phyloP scores from a whole-genome alignment of 2,888 invertebrate genomes.

The Autographa gamma region DNA sequence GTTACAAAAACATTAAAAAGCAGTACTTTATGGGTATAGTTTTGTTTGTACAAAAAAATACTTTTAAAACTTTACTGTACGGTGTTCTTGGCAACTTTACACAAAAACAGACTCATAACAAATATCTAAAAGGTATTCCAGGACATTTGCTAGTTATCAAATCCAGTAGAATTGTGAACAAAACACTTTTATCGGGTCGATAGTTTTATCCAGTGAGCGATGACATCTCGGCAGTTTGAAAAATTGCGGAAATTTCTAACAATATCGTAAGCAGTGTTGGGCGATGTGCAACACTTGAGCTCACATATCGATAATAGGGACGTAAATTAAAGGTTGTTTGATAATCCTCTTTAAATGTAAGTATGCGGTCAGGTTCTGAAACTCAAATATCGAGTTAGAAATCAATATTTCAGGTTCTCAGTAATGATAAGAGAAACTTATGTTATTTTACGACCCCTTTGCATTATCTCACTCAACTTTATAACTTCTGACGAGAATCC shows the following conservation, averaged over 20 bases:
- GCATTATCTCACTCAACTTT: constrained; percentile 42
- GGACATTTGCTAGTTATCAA: not conserved
- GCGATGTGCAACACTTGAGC: constrained; percentile 17
- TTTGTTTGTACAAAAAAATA: too few species aligned
- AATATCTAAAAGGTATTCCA: not conserved
- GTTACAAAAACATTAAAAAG: not conserved
- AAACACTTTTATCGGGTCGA: constrained; percentile 30
- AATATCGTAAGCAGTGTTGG: constrained; percentile 50
- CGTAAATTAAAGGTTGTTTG: not conserved
- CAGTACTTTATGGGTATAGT: not conserved
- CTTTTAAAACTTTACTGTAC: too few species aligned
- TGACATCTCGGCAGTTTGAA: constrained; percentile 58
- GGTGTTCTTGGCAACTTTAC: not conserved
- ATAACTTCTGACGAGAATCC: constrained; percentile 46
- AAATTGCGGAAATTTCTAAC: constrained; percentile 62
- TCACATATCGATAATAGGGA: constrained; percentile 26
- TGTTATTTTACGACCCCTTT: constrained; percentile 34
- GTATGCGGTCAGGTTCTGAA: not conserved
- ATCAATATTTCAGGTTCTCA: not conserved
- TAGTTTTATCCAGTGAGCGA: constrained; percentile 47
- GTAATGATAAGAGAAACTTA: constrained; percentile 15
- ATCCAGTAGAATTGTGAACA: constrained; percentile 10
- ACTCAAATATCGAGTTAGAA: not conserved
- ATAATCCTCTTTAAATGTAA: not conserved
- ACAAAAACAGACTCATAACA: not conserved